Base-by-base conservation (phyloP, 2,797 vertebrate species). In the Tenualosa ilisha region DNA sequence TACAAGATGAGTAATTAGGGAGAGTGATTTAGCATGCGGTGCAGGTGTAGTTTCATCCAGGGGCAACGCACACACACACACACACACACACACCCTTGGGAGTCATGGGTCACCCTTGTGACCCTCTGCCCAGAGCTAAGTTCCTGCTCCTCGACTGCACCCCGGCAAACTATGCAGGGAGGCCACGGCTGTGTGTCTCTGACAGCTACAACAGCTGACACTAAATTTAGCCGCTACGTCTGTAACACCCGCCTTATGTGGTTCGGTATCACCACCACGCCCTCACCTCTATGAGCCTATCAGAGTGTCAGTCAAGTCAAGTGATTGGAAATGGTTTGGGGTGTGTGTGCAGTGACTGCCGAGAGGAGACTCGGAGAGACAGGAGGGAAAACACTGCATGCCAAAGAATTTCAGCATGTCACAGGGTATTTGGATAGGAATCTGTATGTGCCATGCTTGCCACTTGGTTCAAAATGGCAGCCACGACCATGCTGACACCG, bases 191-290 rank as follows among this genome's bases (percentile, higher is more conserved):
- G 59, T 24, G 59, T 63, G 59, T n/a, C 59, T 63, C n/a, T 79
- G 72, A 83, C 81, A 75, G 86, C 86, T 85, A 87, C 87, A 83
- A 90, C 89, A 91, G 86, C 88, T 91, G 88, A 68, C 86, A 83
- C 88, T 91, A 91, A 90, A 89, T 88, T 90, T 91, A 92, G 86
- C 86, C 75, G 3, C 37, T 79, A 46, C 37, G 15, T 81, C 86
- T 68, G 83, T 75, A 83, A 89, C 84, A 50, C 86, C 82, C 79
- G 46, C 81, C 86, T 85, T 84, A 79, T 79, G 72, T 46, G 72
- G 59, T 84, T 81, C 86, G 84, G 61, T 7, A 15, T 20, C 6
- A 12, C 68, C 15, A 13, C 13, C 9, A 5, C 68, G 4, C 37
- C 72, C 72, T 4, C 12, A 7, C 37, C 40, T 46, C 40, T 20